Evolutionary conservation across 2,113 vertebrate species (phyloP), one percentile per base, ranked within the genome.

Genomic region (Callocephalon fimbriatum): DNA sequence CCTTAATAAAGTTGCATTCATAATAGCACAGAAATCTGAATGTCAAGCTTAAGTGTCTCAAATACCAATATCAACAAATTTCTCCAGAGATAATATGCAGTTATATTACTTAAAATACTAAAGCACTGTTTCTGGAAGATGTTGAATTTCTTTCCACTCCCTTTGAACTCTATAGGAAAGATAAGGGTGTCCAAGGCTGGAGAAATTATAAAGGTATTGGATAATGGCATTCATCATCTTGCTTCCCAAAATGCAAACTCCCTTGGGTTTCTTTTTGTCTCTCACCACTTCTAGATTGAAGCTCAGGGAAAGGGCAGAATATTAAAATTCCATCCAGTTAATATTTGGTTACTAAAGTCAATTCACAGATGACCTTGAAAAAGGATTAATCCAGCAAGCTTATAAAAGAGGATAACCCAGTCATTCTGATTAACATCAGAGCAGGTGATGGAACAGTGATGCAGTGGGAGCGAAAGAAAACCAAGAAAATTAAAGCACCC

Each of bases 241-340:
- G 27, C 53, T 91, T 96, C 62, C 86, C 84, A 87, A 95, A 93
- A 95, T 68, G 61, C 47, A 76, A 42, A 62, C 20, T 83, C 87
- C 70, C 94, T 78, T 84, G 91, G 63, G 86, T 63, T 97, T 88
- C 61, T 71, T 94, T 93, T 89, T 87, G 38, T 91, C 61, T 95
- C 59, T 89, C 44, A 56, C 86, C 44, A 71, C 25, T 84, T 94
- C 91, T 37, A 94, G 76, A 89, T 87, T 89, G 89, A 94, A 95
- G 73, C 65, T 85, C 12, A 74, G 42, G 65, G 79, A 95, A n/a
- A 77, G 29, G 76, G 44, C 67, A 84, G 80, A 94, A 95, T 96
- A 96, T 95, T 97, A 96, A 96, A 96, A 95, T 92, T 45, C 32
- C 38, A 81, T 94, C 73, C 70, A 91, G 94, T 96, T 96, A 94